Evolutionary conservation across 2,797 vertebrate genomes (phyloP).

Genomic region (Gymnopithys bicolor): DNA sequence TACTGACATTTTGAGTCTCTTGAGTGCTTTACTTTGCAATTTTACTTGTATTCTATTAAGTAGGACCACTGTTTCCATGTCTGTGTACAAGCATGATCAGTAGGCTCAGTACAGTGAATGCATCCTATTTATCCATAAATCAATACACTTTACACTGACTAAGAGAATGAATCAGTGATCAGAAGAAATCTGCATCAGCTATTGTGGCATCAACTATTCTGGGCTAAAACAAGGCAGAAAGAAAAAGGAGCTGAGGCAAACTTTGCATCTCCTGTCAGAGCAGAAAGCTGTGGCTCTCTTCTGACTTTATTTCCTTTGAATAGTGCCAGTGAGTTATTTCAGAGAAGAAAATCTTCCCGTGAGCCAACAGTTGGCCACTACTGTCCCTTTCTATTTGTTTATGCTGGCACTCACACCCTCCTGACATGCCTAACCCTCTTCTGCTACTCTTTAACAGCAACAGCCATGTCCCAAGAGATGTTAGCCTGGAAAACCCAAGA

Average conservation of each 20-base stretch:
- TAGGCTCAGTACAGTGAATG: not conserved
- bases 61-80: not conserved
- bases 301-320: not conserved
- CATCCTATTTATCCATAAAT: not conserved
- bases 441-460: not conserved
- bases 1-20: not conserved
- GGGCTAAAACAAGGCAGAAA: not conserved
- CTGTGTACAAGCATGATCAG: not conserved
- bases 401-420: not conserved
- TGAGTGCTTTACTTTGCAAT: not conserved
- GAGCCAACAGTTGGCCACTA: not conserved
- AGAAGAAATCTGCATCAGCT: not conserved
- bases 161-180: not conserved
- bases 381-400: not conserved
- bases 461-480: accelerated
- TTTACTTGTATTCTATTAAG: not conserved
- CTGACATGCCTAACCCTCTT: accelerated
- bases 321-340: not conserved
- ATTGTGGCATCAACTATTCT: not conserved
- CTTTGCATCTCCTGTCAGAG: not conserved
- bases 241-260: not conserved
- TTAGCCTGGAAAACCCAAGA: not conserved
- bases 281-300: not conserved
- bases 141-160: not conserved
- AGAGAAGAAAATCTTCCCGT: not conserved